Conservation (phyloP, 1,140 invertebrate species). For the Drosophila elegans region DNA sequence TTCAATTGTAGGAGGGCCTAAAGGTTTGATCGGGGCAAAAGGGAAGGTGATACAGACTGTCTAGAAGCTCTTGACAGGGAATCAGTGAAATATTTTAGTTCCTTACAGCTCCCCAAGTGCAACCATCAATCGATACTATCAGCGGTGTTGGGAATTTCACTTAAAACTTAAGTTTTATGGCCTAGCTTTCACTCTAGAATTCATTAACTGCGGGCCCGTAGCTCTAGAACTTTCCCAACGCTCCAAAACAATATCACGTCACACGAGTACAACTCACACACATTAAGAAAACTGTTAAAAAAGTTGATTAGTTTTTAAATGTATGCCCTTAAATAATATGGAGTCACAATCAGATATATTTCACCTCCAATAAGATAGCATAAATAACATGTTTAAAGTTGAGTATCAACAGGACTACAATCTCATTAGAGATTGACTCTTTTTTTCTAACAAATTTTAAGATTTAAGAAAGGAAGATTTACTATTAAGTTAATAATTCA, state of each 20-base stretch:
- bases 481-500: no score
- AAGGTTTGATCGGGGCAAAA: slow-evolving; percentile 10
- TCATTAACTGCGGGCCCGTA: not conserved
- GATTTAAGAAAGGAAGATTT: not conserved
- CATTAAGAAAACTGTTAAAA: slow-evolving; percentile 3
- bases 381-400: no score
- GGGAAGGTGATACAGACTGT: not conserved
- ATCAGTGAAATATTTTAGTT: slow-evolving; percentile 18
- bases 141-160: slow-evolving; percentile 10
- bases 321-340: no score
- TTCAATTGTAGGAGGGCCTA: slow-evolving; percentile 21
- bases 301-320: no score
- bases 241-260: slow-evolving; percentile 16
- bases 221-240: slow-evolving; percentile 35
- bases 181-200: slow-evolving; percentile 20
- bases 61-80: slow-evolving; percentile 29
- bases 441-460: no score
- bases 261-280: slow-evolving; percentile 23
- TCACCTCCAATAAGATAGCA: no score
- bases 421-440: no score
- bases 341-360: no score
- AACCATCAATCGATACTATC: slow-evolving; percentile 25
- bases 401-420: no score
- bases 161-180: slow-evolving; percentile 9
- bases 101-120: slow-evolving; percentile 1